Base-by-base conservation (phyloP, 2,888 invertebrate species). In the Lamproptera curius region DNA sequence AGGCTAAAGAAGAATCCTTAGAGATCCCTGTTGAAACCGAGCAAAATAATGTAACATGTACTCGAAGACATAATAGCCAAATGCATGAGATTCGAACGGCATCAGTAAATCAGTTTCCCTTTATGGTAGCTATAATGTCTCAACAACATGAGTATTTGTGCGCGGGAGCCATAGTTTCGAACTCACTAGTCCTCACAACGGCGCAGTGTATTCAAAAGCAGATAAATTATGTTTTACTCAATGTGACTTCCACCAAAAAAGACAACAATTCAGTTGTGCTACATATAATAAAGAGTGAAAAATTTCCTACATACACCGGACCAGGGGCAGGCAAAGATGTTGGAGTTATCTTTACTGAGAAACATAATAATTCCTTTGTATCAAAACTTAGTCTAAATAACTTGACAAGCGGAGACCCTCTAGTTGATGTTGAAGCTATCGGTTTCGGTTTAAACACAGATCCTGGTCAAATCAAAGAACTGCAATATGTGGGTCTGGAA, bases 391-490 rank as follows among this genome's bases (percentile, higher is more conserved):
- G 45, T 26, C 47, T 85, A 6, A 85, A 82, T 52, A 81, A 80
- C 55, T 69, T 56, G 36, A 78, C 81, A 2, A 66, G 56, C 48
- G 46, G 62, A 8, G 63, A 61, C n/a, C 56, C 46, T 23, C 42
- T 80, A 11, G 16, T 59, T 6, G 82, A 79, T 52, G 47, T 84
- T 23, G 76, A 76, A 67, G 76, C 69, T 36, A 42, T 85, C 42
- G 86, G 86, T 23, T 86, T 71, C 61, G 86, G 86, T 35, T 59
- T 87, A 26, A 87, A 87, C 55, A 57, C 77, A 35, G 80, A 81
- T 5, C 57, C 72, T 20, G 78, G 76, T 5, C 61, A 73, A 57
- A 35, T 52, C 1, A 78, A 65, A 59, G 67, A 72, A 20, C 61
- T 86, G 34, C 85, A 86, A 48, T 80, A 64, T 56, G 62, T 84